phyloP scores from a whole-genome alignment of 2,888 invertebrate species.

The Oxytorus armatus region DNA sequence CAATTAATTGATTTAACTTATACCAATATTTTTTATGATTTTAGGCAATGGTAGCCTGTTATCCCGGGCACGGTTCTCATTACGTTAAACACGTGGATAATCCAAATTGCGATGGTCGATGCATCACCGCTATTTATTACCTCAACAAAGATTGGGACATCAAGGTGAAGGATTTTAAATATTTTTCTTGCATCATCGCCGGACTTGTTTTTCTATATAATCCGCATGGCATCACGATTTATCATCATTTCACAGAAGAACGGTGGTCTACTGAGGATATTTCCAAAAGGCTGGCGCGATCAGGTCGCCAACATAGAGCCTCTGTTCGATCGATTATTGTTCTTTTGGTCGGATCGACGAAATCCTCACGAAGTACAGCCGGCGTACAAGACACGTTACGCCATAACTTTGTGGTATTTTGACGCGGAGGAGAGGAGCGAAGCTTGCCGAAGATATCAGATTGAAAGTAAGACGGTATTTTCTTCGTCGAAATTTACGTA shows the following conservation, averaged over 20 bases:
- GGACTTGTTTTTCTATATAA: not conserved
- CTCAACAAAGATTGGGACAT: slow-evolving; percentile 97
- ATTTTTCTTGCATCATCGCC: not conserved
- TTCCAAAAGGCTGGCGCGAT: slow-evolving; percentile 93
- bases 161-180: slow-evolving; percentile 84
- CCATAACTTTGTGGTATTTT: slow-evolving; percentile 97
- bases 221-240: no score
- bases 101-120: slow-evolving; percentile 97
- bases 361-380: slow-evolving; percentile 99
- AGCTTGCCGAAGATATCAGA: slow-evolving; percentile 87
- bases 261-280: slow-evolving; percentile 96
- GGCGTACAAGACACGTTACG: slow-evolving; percentile 94
- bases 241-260: slow-evolving; percentile 82
- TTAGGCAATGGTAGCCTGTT: slow-evolving; percentile 99
- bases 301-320: slow-evolving; percentile 96
- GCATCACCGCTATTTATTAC: slow-evolving; percentile 99
- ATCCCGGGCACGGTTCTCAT: slow-evolving; percentile 96
- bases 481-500: slow-evolving; percentile 51
- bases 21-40: slow-evolving; percentile 75
- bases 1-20: not conserved
- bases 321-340: slow-evolving; percentile 95
- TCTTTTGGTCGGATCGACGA: slow-evolving; percentile 98
- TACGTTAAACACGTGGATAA: slow-evolving; percentile 99
- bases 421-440: slow-evolving; percentile 93
- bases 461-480: slow-evolving; percentile 84